phyloP scores from a whole-genome alignment of 1,140 invertebrate genomes.

The Theocolax elegans region DNA sequence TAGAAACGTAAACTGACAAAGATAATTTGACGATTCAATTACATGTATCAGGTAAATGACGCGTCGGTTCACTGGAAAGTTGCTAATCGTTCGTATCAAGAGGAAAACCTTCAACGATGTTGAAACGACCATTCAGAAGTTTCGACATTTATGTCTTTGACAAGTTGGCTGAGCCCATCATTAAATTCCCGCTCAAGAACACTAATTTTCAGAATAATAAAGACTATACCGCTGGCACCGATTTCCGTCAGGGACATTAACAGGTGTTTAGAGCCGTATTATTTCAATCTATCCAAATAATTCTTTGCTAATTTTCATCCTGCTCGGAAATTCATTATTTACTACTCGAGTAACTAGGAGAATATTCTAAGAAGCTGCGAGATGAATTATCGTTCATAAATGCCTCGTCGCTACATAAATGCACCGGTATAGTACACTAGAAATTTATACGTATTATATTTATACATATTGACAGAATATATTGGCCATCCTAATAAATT shows the following conservation, averaged over 20 bases:
- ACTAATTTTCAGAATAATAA: constrained; percentile 11
- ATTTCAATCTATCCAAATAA: background rate
- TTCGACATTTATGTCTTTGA: background rate
- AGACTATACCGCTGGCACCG: background rate
- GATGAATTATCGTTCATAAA: background rate
- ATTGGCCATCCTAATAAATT: too few species aligned
- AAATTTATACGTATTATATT: background rate
- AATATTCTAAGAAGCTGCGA: too few species aligned
- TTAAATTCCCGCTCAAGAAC: background rate
- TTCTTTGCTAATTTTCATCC: background rate
- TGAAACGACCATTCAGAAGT: background rate
- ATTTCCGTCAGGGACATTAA: background rate
- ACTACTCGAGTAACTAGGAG: background rate
- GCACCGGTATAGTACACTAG: too few species aligned
- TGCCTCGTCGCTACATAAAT: too few species aligned
- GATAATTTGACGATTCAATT: too few species aligned
- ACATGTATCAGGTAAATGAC: too few species aligned
- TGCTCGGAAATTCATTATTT: background rate
- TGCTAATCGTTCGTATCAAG: background rate
- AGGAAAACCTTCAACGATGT: background rate
- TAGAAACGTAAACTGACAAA: too few species aligned
- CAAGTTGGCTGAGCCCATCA: background rate
- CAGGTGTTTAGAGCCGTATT: background rate
- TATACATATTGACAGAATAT: background rate
- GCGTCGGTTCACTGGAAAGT: background rate